Evolutionary conservation across 2,888 invertebrate genomes (phyloP).

Genomic region (Creontiades dilutus): DNA sequence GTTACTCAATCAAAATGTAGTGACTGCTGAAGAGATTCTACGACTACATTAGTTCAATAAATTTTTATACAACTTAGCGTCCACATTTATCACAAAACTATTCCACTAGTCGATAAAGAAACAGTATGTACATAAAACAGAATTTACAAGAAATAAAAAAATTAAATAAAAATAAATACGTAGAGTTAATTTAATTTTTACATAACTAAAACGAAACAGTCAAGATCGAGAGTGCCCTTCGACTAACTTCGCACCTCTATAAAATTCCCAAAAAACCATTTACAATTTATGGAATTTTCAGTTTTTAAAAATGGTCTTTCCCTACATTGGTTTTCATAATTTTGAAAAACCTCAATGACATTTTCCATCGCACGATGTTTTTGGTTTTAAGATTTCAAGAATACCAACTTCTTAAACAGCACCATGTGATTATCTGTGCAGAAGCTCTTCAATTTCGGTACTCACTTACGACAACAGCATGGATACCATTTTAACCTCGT

Average conservation of each 20-base stretch:
- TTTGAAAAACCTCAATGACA: no score
- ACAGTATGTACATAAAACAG: background rate
- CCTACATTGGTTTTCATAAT: no score
- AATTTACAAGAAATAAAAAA: background rate
- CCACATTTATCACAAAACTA: constrained; percentile 24
- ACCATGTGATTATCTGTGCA: no score
- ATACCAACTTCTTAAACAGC: no score
- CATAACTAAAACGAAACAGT: constrained; percentile 12
- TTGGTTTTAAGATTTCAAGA: no score
- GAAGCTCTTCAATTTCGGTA: no score
- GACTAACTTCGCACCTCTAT: background rate
- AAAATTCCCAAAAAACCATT: no score
- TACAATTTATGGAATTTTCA: no score
- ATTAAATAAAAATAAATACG: constrained; percentile 16
- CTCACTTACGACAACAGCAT: no score
- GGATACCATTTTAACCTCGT: no score
- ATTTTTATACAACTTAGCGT: constrained; percentile 6
- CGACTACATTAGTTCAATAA: background rate
- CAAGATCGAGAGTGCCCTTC: background rate
- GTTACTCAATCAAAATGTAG: background rate
- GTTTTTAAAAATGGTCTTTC: no score
- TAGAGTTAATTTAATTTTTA: background rate
- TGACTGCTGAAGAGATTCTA: background rate
- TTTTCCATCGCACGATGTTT: no score
- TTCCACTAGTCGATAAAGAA: background rate